phyloP scores from a whole-genome alignment of 2,797 vertebrate genomes.

The Rhynchotus rufescens region DNA sequence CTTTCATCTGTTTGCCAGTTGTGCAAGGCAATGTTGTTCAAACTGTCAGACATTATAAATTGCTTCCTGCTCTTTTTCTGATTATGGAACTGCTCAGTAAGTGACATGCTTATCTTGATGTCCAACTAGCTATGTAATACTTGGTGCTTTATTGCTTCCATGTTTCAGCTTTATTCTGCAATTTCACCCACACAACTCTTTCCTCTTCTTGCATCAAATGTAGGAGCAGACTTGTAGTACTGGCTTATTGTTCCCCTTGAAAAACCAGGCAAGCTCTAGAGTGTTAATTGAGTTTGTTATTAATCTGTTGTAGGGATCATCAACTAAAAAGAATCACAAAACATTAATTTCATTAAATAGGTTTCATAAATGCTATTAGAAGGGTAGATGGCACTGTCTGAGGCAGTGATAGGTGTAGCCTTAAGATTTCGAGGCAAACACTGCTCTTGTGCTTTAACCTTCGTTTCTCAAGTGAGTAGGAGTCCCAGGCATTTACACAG shows the following conservation, averaged over 20 bases:
- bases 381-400: not conserved
- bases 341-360: not conserved
- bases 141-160: not conserved
- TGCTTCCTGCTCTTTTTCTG: not conserved
- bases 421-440: not conserved
- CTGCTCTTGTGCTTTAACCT: not conserved
- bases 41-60: not conserved
- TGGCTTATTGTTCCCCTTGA: not conserved
- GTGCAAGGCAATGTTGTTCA: not conserved
- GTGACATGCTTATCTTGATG: not conserved
- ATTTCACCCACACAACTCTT: not conserved
- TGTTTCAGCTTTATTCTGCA: not conserved
- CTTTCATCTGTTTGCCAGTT: not conserved
- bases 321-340: not conserved
- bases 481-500: not conserved
- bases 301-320: not conserved
- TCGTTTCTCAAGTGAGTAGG: not conserved
- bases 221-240: not conserved
- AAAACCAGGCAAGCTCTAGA: not conserved
- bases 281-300: not conserved
- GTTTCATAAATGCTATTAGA: not conserved
- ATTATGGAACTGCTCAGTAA: not conserved
- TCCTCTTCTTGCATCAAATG: not conserved
- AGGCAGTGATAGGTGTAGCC: not conserved
- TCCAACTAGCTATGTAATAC: not conserved